Percentiles rank a stretch among this genome's conserved stretches.
Conservation (phyloP, 1,140 invertebrate genomes). For the Pissodes strobi region DNA sequence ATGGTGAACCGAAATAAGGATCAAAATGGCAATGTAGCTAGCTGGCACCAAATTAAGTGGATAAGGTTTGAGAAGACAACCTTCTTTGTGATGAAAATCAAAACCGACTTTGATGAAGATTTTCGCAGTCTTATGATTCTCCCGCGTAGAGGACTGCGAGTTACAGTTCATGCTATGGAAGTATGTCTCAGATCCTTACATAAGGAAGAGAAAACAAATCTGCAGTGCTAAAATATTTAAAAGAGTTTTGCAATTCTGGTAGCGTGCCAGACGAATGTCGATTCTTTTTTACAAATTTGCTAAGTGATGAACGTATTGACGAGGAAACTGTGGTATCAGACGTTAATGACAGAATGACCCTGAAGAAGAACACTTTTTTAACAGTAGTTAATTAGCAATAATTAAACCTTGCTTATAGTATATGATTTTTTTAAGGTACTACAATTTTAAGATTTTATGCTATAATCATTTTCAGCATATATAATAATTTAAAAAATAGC, state of each 20-base stretch:
- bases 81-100: background rate
- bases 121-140: background rate
- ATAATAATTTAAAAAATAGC: background rate
- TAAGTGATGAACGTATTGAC: too few species aligned
- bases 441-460: too few species aligned
- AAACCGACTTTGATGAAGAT: background rate
- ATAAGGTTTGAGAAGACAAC: background rate
- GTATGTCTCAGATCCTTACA: background rate
- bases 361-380: background rate
- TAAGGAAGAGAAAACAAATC: background rate
- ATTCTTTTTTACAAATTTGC: background rate
- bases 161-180: background rate
- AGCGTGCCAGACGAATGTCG: too few species aligned
- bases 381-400: background rate
- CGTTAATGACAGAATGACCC: background rate
- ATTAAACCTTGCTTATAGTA: background rate
- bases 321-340: too few species aligned
- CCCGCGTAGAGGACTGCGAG: background rate
- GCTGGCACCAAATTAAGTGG: too few species aligned
- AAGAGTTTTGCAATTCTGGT: background rate
- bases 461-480: background rate
- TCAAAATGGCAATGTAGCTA: background rate
- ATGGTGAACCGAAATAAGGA: too few species aligned
- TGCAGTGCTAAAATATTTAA: constrained; percentile 1
- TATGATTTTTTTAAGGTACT: background rate